These are phyloP conservation scores for Microdon myrmicae DNA, from an alignment of 2,888 invertebrate genomes.

Conservation along the genomic window DNA sequence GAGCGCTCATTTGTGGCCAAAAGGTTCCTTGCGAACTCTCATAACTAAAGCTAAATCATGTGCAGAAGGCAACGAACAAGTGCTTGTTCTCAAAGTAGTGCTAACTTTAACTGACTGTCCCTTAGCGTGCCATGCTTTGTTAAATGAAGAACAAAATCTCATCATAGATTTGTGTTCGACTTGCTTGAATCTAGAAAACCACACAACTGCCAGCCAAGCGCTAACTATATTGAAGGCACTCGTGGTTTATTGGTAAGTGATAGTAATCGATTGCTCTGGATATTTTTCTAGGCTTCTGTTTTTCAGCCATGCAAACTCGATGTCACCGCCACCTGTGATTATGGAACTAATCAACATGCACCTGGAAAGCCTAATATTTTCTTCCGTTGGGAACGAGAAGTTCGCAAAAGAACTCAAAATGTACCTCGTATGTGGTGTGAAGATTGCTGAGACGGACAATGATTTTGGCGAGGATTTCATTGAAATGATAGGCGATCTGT, in stretches of 20 bases:
- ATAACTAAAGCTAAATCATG: conserved; percentile 62
- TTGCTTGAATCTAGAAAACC: conserved; percentile 63
- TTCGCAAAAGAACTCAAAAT: conserved; percentile 62
- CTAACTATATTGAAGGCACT: conserved; percentile 63
- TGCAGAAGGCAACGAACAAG: conserved; percentile 63
- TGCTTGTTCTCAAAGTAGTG: conserved; percentile 63
- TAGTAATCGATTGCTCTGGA: no score
- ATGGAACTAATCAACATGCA: conserved; percentile 63
- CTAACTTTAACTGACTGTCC: conserved; percentile 65
- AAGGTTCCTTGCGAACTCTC: conserved; percentile 67
- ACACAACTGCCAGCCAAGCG: conserved; percentile 63
- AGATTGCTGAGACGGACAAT: conserved; percentile 73
- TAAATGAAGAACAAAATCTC: conserved; percentile 61
- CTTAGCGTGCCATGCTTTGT: conserved; percentile 62
- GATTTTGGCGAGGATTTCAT: conserved; percentile 75
- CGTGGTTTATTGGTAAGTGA: conserved; percentile 54
- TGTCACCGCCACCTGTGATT: conserved; percentile 57
- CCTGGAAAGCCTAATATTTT: conserved; percentile 64
- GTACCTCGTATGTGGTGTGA: conserved; percentile 75
- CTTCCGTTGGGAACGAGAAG: conserved; percentile 61
- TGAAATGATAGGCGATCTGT: conserved; percentile 70
- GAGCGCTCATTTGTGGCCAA: conserved; percentile 84
- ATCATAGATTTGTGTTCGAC: conserved; percentile 62
- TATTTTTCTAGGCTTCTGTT: no score
- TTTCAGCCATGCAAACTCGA: conserved; percentile 54